Evolutionary conservation across 2,113 vertebrate species (phyloP).

Genomic region (Pagrus major): DNA sequence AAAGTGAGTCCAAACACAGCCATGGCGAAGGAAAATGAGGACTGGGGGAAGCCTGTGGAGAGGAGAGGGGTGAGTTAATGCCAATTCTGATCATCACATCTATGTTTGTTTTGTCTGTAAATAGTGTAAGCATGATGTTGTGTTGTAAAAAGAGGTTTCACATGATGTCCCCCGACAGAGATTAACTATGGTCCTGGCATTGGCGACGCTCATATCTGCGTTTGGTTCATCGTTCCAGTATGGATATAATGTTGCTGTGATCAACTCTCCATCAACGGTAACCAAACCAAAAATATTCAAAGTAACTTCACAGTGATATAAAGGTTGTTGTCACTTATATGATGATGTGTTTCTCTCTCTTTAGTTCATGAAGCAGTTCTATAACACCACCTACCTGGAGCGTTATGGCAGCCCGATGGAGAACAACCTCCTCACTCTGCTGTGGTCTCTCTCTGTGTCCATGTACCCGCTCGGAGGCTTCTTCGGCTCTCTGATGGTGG

Average conservation of each 20-base stretch:
- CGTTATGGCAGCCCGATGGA: constrained; percentile 66
- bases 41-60: constrained; percentile 49
- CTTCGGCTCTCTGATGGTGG: constrained; percentile 92
- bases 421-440: constrained; percentile 75
- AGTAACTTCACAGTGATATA: background rate
- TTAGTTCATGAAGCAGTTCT: constrained; percentile 92
- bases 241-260: constrained; percentile 92
- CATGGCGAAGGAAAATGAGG: constrained; percentile 57
- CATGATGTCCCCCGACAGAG: constrained; percentile 78
- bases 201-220: constrained; percentile 86
- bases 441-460: constrained; percentile 95
- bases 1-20: constrained; percentile 27
- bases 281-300: background rate
- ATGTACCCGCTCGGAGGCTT: constrained; percentile 94
- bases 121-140: constrained; percentile 16
- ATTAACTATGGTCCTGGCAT: constrained; percentile 82
- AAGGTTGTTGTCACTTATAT: background rate
- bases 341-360: constrained; percentile 9
- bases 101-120: background rate
- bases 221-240: constrained; percentile 99
- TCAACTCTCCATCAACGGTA: constrained; percentile 92
- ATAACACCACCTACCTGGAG: constrained; percentile 84
- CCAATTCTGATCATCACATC: background rate
- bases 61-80: constrained; percentile 78
- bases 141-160: background rate